Percentiles rank a stretch among this genome's conserved stretches.
These are phyloP conservation scores for Muntiacus muntjak DNA, from an alignment of 2,113 vertebrate genomes.

Conservation along the genomic window DNA sequence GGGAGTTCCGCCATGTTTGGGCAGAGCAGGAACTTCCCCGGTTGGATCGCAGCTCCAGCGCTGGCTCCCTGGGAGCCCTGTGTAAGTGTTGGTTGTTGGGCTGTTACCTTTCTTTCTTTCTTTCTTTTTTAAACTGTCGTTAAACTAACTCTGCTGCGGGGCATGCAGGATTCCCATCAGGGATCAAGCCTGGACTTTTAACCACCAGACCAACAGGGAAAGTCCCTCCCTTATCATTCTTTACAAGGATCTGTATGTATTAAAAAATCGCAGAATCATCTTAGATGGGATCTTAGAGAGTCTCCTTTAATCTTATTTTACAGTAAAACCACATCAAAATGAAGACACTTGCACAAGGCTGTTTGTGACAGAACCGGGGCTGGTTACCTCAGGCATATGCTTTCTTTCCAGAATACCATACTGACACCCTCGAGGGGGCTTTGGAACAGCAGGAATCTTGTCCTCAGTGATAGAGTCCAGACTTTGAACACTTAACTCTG, in stretches of 20 bases:
- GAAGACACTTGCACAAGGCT: background rate
- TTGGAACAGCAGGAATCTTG: background rate
- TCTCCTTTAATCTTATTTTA: background rate
- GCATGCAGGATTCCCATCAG: background rate
- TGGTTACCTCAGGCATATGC: background rate
- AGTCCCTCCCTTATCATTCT: background rate
- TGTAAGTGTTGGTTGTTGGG: background rate
- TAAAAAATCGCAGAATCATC: background rate
- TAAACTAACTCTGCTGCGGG: background rate
- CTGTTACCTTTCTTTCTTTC: background rate
- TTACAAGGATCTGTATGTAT: background rate
- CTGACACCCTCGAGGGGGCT: background rate
- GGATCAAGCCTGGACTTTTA: background rate
- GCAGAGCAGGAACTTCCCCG: background rate
- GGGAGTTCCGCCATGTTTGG: background rate
- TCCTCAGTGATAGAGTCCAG: background rate
- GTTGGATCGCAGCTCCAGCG: background rate
- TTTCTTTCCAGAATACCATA: background rate
- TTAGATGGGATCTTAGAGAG: background rate
- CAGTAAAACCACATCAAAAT: background rate
- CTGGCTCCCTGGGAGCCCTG: background rate
- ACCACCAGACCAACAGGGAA: background rate
- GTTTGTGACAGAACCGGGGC: background rate
- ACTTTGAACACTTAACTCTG: background rate
- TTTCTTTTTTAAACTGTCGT: background rate